Evolutionary conservation across 1,140 invertebrate species (phyloP).

Genomic region (Hycleus phaleratus): DNA sequence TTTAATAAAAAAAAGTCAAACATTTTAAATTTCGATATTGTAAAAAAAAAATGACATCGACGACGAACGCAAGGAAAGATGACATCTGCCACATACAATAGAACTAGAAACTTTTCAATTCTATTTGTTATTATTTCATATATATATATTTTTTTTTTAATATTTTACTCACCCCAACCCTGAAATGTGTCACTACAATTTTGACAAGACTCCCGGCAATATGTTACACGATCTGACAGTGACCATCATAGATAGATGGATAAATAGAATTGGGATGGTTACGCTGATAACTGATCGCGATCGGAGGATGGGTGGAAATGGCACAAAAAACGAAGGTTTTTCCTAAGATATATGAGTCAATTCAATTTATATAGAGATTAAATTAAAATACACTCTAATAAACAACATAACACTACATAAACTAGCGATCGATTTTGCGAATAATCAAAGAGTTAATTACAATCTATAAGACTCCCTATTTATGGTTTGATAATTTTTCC

Average conservation of each 20-base stretch:
- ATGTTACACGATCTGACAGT: slow-evolving; percentile 18
- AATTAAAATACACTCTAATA: too few relatives aligned
- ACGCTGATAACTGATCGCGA: neutral
- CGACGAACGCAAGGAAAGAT: slow-evolving; percentile 6
- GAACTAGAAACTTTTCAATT: slow-evolving; percentile 20
- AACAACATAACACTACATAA: too few relatives aligned
- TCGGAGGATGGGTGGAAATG: too few relatives aligned
- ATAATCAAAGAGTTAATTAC: too few relatives aligned
- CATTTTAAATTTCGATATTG: slow-evolving; percentile 4
- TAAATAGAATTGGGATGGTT: neutral
- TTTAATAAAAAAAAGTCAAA: slow-evolving; percentile 5
- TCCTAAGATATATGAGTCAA: too few relatives aligned
- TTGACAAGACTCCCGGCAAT: slow-evolving; percentile 16
- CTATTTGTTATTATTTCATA: too few relatives aligned
- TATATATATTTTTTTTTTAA: slow-evolving; percentile 1
- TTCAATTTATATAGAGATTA: too few relatives aligned
- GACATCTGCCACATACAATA: slow-evolving; percentile 22
- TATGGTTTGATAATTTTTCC: too few relatives aligned
- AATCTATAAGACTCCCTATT: too few relatives aligned
- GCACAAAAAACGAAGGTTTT: too few relatives aligned
- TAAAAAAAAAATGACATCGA: too few relatives aligned
- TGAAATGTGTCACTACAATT: slow-evolving; percentile 8
- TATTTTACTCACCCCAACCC: slow-evolving; percentile 17
- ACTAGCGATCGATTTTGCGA: too few relatives aligned
- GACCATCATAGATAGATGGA: neutral